Evolutionary conservation across 2,888 invertebrate genomes (phyloP).

Genomic region (Caenorhabditis sp.): DNA sequence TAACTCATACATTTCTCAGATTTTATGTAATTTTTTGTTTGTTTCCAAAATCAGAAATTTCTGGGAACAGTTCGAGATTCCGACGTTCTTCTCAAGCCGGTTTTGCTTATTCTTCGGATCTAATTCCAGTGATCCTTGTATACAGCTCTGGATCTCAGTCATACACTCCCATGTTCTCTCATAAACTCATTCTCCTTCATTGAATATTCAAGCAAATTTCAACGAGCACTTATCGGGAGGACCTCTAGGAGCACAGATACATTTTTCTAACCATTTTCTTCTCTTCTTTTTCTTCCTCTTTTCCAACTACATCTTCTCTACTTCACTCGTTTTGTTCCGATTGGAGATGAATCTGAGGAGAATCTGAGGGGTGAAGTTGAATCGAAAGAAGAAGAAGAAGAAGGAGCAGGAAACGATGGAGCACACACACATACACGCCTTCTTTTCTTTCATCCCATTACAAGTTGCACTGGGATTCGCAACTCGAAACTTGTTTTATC

Average conservation of each 20-base stretch:
- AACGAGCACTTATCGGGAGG: constrained; percentile 60
- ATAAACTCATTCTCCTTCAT: constrained; percentile 42
- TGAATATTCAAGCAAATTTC: constrained; percentile 63
- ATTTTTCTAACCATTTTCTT: constrained; percentile 29
- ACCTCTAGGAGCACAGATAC: constrained; percentile 42
- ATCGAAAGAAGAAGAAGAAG: constrained; percentile 29
- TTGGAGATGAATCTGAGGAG: constrained; percentile 54
- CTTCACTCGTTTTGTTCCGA: constrained; percentile 55
- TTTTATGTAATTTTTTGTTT: too few relatives aligned
- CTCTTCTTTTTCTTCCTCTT: constrained; percentile 19
- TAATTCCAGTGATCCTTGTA: constrained; percentile 2
- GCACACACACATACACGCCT: constrained; percentile 25
- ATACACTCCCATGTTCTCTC: neutral
- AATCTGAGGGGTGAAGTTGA: constrained; percentile 41
- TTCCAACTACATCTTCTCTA: constrained; percentile 19
- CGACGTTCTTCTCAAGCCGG: too few relatives aligned
- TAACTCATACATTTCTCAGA: too few relatives aligned
- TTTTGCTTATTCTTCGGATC: neutral
- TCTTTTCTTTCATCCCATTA: constrained; percentile 57
- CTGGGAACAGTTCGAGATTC: too few relatives aligned
- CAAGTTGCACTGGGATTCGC: constrained; percentile 46
- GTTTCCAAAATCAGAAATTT: too few relatives aligned
- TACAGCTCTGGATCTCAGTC: neutral
- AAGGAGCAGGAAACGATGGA: constrained; percentile 31
- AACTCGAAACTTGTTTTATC: constrained; percentile 51